phyloP scores from a whole-genome alignment of 2,888 invertebrate genomes.

The Stramonita haemastoma region DNA sequence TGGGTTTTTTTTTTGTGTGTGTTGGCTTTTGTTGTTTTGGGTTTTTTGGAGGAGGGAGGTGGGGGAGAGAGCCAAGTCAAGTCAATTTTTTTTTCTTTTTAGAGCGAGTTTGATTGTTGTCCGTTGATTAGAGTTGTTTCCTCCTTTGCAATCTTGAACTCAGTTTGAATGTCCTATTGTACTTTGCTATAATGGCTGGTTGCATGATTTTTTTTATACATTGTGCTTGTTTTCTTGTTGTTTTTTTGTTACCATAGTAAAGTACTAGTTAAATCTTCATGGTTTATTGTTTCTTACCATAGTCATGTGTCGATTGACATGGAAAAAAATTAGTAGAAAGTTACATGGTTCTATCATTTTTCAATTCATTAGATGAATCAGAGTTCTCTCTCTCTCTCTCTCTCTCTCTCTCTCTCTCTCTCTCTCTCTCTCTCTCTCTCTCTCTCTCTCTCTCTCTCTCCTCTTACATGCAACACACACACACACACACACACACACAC shows the following conservation, averaged over 20 bases:
- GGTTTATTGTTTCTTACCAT: no score
- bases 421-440: neutral
- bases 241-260: neutral
- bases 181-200: neutral
- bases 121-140: neutral
- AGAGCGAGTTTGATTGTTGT: neutral
- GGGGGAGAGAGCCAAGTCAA: no score
- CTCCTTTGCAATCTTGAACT: no score
- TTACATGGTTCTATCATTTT: no score
- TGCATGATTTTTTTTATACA: no score
- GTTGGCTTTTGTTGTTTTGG: no score
- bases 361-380: no score
- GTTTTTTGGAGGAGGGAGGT: no score
- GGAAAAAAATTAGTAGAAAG: no score
- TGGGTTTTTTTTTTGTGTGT: neutral
- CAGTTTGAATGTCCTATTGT: neutral
- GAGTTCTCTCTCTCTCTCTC: neutral
- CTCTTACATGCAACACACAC: neutral
- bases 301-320: no score
- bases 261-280: neutral
- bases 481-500: constrained; percentile 16
- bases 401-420: neutral
- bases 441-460: neutral
- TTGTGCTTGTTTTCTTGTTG: neutral
- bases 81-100: neutral